These are phyloP conservation scores for Aptenodytes patagonicus DNA, from an alignment of 2,113 vertebrate species.

Conservation along the genomic window DNA sequence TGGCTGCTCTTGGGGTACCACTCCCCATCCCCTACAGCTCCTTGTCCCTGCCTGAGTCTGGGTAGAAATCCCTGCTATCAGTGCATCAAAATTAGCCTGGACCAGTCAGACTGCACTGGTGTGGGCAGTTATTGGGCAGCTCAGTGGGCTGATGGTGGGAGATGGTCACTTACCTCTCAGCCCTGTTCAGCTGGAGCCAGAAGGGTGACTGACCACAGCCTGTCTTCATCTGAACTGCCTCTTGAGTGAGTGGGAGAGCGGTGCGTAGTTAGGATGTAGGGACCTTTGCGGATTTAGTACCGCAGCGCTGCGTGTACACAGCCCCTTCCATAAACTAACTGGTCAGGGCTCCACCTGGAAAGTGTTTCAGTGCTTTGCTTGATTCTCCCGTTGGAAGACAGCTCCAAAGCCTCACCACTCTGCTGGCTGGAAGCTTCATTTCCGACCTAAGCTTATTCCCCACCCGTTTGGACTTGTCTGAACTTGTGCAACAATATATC, in stretches of 20 bases:
- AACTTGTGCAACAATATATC: neutral
- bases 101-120: rapidly evolving
- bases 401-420: neutral
- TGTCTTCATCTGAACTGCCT: neutral
- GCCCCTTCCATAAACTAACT: neutral
- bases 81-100: neutral
- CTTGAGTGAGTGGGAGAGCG: neutral
- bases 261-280: neutral
- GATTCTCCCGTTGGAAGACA: neutral
- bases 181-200: neutral
- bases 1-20: neutral
- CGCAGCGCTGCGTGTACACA: rapidly evolving
- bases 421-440: neutral
- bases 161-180: neutral
- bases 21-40: neutral
- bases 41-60: neutral
- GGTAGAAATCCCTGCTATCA: neutral
- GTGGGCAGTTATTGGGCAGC: neutral
- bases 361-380: neutral
- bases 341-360: neutral
- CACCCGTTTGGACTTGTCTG: neutral
- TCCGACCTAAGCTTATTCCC: neutral
- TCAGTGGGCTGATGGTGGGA: neutral
- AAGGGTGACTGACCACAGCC: neutral
- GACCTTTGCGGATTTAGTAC: neutral